Percentiles rank a stretch among this genome's conserved stretches.
phyloP scores from a whole-genome alignment of 2,888 invertebrate species.

The Drosophila pseudotakahashii region DNA sequence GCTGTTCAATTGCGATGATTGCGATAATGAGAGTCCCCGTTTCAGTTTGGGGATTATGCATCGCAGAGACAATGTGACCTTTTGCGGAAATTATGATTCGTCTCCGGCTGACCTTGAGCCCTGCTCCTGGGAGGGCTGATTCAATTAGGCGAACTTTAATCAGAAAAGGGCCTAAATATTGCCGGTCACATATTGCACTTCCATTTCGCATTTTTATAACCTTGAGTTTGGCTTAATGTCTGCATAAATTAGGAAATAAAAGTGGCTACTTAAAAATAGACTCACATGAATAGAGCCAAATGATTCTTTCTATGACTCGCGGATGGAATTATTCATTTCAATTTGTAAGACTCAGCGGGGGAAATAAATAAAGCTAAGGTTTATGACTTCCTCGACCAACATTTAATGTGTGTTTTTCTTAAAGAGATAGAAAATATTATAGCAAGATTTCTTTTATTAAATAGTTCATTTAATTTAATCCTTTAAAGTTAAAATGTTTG shows the following conservation, averaged over 20 bases:
- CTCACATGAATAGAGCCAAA: constrained; percentile 13
- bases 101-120: constrained; percentile 40
- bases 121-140: too few relatives aligned
- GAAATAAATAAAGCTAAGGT: not conserved
- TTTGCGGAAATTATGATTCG: constrained; percentile 74
- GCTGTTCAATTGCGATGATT: constrained; percentile 73
- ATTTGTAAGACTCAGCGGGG: constrained; percentile 8
- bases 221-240: constrained; percentile 33
- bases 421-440: too few relatives aligned
- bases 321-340: constrained; percentile 14
- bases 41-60: constrained; percentile 52
- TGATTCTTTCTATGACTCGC: not conserved
- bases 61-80: constrained; percentile 48
- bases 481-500: too few relatives aligned
- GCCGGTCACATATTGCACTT: constrained; percentile 47
- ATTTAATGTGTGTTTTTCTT: not conserved
- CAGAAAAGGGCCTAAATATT: constrained; percentile 25
- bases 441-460: too few relatives aligned
- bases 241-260: constrained; percentile 42
- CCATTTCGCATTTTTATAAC: constrained; percentile 40
- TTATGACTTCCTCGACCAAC: constrained; percentile 8
- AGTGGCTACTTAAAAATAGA: constrained; percentile 27
- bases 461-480: too few relatives aligned
- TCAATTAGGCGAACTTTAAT: constrained; percentile 51
- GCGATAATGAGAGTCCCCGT: constrained; percentile 67